Conservation (phyloP, 2,888 invertebrate species). For the Sepiola atlantica region DNA sequence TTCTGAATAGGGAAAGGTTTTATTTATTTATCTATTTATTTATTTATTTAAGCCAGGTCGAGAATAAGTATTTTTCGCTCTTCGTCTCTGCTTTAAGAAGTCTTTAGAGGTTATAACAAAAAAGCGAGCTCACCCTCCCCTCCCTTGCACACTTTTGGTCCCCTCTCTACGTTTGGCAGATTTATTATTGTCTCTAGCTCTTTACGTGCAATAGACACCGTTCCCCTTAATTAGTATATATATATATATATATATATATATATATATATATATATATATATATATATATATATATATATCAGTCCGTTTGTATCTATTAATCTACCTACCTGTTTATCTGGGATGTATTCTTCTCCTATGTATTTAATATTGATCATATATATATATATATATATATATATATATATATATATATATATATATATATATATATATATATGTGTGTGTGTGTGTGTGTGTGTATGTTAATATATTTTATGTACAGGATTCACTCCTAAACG, state of each 20-base stretch:
- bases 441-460: too few species aligned
- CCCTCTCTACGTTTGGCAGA: not conserved
- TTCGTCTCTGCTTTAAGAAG: not conserved
- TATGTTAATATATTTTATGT: too few species aligned
- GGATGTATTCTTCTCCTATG: not conserved
- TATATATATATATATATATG: not conserved
- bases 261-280: not conserved
- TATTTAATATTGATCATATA: not conserved
- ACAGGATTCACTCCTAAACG: too few species aligned
- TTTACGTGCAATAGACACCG: not conserved
- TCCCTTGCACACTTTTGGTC: not conserved
- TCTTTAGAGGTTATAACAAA: not conserved
- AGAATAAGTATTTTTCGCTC: not conserved
- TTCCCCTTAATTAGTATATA: not conserved
- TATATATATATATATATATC: not conserved
- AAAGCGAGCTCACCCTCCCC: not conserved
- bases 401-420: not conserved
- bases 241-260: not conserved
- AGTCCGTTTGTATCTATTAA: not conserved
- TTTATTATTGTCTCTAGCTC: not conserved
- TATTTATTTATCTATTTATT: not conserved
- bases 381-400: not conserved
- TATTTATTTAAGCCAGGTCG: not conserved
- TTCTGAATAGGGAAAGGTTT: not conserved
- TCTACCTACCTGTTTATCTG: not conserved